A percentile compares a stretch with the other conserved stretches of the same genome.
Conservation (phyloP, 2,888 invertebrate genomes). For the Mesopsocus fuscifrons region DNA sequence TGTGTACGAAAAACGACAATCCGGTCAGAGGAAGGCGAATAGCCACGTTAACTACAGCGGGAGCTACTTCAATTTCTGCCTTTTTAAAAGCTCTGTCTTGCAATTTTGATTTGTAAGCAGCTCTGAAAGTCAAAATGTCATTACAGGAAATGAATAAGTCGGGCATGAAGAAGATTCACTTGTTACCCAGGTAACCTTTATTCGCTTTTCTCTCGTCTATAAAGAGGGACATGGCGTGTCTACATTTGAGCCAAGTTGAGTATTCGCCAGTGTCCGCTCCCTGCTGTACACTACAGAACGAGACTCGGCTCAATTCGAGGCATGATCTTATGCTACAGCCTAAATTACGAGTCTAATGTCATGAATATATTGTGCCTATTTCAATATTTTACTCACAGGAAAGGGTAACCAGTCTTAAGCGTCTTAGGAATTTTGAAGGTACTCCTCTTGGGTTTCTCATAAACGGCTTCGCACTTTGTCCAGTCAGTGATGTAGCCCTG, state of each 20-base stretch:
- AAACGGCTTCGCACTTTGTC: constrained; percentile 63
- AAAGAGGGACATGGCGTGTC: no score
- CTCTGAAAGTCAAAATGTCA: constrained; percentile 30
- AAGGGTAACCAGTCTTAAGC: constrained; percentile 32
- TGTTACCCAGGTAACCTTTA: no score
- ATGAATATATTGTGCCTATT: no score
- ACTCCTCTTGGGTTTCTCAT: constrained; percentile 49
- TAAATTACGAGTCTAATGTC: no score
- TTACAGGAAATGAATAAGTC: constrained; percentile 19
- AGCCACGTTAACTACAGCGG: constrained; percentile 14
- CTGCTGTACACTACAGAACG: no score
- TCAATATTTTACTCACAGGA: constrained; percentile 32
- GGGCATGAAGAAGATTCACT: no score
- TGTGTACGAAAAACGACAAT: not conserved
- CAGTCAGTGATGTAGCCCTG: constrained; percentile 69
- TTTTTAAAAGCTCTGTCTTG: constrained; percentile 38
- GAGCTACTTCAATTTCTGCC: constrained; percentile 25
- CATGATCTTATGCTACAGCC: no score
- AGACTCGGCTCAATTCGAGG: no score
- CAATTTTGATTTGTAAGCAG: constrained; percentile 34
- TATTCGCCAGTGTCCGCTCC: no score
- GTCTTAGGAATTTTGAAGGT: constrained; percentile 47
- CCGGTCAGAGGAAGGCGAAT: not conserved
- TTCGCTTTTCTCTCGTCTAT: no score
- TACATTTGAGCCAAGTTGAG: no score